Percentiles rank a stretch among this genome's conserved stretches.
Evolutionary conservation across 2,888 invertebrate genomes (phyloP).

Genomic region (Crepidodera aurea): DNA sequence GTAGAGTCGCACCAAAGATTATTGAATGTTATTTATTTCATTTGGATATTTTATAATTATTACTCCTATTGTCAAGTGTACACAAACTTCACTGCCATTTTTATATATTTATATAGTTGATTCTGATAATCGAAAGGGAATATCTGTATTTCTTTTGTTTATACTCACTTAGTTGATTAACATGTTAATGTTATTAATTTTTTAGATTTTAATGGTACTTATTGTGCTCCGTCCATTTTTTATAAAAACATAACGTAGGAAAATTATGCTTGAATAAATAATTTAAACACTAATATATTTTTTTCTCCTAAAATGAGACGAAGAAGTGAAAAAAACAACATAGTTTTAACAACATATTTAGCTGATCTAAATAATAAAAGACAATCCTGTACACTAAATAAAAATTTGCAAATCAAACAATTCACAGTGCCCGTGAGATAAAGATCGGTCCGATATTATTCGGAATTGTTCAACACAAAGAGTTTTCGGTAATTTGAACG

Average conservation of each 20-base stretch:
- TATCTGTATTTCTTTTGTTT: neutral
- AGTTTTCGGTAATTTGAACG: too few relatives aligned
- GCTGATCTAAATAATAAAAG: too few relatives aligned
- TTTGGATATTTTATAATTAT: constrained; percentile 19
- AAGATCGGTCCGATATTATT: too few relatives aligned
- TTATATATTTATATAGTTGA: constrained; percentile 29
- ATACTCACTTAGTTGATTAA: constrained; percentile 17
- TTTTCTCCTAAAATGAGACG: too few relatives aligned
- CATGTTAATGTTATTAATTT: constrained; percentile 16
- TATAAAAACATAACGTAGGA: constrained; percentile 25
- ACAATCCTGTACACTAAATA: too few relatives aligned
- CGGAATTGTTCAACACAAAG: too few relatives aligned
- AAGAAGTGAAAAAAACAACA: too few relatives aligned
- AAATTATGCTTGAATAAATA: constrained; percentile 33
- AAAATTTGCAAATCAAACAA: too few relatives aligned
- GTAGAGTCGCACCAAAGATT: constrained; percentile 23
- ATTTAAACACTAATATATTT: constrained; percentile 19
- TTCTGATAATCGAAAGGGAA: neutral
- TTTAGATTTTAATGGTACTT: constrained; percentile 15
- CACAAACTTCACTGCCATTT: constrained; percentile 34
- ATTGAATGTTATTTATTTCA: constrained; percentile 17
- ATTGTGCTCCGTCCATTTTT: constrained; percentile 39
- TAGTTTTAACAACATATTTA: too few relatives aligned
- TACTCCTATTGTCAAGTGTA: neutral
- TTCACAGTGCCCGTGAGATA: too few relatives aligned